Evolutionary conservation across 2,888 invertebrate species (phyloP).

Genomic region (Torymus tubicola): DNA sequence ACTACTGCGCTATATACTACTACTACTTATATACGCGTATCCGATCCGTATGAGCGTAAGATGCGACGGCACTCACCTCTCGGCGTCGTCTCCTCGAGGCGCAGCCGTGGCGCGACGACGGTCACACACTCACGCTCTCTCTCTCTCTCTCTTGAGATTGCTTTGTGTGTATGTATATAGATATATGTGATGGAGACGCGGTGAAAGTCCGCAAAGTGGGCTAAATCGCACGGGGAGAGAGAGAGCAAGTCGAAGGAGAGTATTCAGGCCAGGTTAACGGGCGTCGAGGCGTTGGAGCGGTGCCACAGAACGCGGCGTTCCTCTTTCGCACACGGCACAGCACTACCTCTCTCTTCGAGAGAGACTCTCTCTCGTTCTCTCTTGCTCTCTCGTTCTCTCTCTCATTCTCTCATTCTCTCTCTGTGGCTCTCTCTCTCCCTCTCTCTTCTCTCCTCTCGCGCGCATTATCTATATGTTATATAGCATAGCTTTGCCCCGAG

Average conservation of each 20-base stretch:
- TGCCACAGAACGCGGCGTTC: conserved; percentile 33
- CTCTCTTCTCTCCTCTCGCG: conserved; percentile 39
- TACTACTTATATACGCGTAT: too few species aligned
- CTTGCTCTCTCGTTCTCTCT: conserved; percentile 44
- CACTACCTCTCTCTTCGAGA: conserved; percentile 38
- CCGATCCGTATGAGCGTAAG: too few species aligned
- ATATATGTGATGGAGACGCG: not conserved
- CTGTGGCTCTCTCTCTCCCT: conserved; percentile 30
- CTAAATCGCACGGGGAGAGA: conserved; percentile 28
- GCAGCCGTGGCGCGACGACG: not conserved
- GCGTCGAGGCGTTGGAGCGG: conserved; percentile 29
- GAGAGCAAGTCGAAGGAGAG: too few species aligned
- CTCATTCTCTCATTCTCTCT: conserved; percentile 40
- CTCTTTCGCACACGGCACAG: conserved; percentile 19
- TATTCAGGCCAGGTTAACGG: conserved; percentile 50
- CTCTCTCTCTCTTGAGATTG: not conserved
- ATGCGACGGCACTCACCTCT: conserved; percentile 22
- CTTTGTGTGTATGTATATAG: too few species aligned
- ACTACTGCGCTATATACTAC: too few species aligned
- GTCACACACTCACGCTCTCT: too few species aligned
- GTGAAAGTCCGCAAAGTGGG: conserved; percentile 56
- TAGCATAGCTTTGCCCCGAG: not conserved
- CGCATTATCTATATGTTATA: conserved; percentile 39
- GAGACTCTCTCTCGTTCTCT: conserved; percentile 45
- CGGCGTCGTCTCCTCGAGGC: not conserved